Evolutionary conservation across 2,797 vertebrate species (phyloP), one percentile per base, ranked within the genome.

Genomic region (Anguilla anguilla): DNA sequence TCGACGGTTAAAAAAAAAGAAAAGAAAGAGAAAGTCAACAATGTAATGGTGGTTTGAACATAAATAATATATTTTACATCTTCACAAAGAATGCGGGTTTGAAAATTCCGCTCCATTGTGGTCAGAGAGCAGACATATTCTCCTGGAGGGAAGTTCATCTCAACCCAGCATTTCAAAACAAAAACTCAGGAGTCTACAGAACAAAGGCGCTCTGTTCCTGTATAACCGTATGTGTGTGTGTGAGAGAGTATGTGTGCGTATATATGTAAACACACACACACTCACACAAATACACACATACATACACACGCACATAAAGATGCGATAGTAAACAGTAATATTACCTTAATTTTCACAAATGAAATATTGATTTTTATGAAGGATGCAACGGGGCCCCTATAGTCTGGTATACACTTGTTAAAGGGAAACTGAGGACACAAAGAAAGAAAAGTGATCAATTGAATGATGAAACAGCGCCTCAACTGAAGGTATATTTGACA

Each of bases 21-120:
- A n/a, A n/a, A n/a, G n/a, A 84, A 85, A 55, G 43, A 17, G 74
- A 81, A 84, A 69, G 35, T 39, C 85, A 88, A 84, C 64, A 86
- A 84, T 74, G 64, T 86, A 25, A 83, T 84, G 67, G 85, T 57
- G 81, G 67, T 84, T 77, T 84, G 85, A 84, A 72, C 61, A 89
- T 89, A 86, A 83, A 84, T 83, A 86, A 86, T 84, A 49, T 49
- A 84, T 86, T 89, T 86, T 72, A 86, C 64, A 84, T 53, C 88
- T 74, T 49, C 81, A 86, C 49, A 84, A 86, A 43, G 51, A 86
- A 86, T 53, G 77, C 67, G 57, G 43, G 51, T 59, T 85, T 86
- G 49, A 85, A 86, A 69, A 86, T 77, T 86, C 49, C 51, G 3
- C 35, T 81, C 87, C 87, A 61, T n/a, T 59, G 79, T 72, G 81